Evolutionary conservation across 2,113 vertebrate genomes (phyloP).

Genomic region (Conger conger): DNA sequence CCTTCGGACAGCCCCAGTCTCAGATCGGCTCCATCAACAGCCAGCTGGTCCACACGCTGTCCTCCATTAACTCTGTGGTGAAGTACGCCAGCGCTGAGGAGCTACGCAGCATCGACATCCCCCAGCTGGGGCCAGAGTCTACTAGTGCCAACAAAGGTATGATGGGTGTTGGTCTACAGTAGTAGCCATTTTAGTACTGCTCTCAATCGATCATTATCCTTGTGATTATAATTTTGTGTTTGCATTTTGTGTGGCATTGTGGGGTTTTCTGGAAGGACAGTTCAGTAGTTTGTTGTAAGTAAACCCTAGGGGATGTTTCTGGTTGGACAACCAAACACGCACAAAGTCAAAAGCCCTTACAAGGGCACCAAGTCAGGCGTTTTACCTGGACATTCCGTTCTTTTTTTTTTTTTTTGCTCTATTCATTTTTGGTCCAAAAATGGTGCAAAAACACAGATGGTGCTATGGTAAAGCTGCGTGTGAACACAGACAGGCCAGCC

Average conservation of each 20-base stretch:
- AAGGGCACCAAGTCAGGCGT: neutral
- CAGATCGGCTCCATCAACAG: slow-evolving; percentile 94
- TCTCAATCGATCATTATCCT: neutral
- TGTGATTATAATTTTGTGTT: neutral
- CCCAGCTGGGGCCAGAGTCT: slow-evolving; percentile 49
- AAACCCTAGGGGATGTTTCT: no score
- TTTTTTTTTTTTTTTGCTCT: neutral
- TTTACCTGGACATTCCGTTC: neutral
- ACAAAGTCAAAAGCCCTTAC: no score
- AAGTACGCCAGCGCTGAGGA: slow-evolving; percentile 83
- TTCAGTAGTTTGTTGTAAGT: no score
- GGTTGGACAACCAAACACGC: no score
- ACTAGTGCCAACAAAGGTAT: slow-evolving; percentile 51
- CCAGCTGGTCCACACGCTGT: slow-evolving; percentile 88
- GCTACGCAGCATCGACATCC: slow-evolving; percentile 65
- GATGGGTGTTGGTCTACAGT: slow-evolving; percentile 7
- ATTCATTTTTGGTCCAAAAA: neutral
- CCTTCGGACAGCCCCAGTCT: slow-evolving; percentile 87
- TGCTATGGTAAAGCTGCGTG: neutral
- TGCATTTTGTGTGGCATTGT: neutral
- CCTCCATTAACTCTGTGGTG: slow-evolving; percentile 90
- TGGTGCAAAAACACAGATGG: neutral
- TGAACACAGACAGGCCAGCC: neutral
- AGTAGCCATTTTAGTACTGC: neutral
- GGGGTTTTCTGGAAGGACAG: no score